A percentile compares a stretch with the other conserved stretches of the same genome.
phyloP scores from a whole-genome alignment of 2,113 vertebrate genomes.

The Gallinago paraguaiae region DNA sequence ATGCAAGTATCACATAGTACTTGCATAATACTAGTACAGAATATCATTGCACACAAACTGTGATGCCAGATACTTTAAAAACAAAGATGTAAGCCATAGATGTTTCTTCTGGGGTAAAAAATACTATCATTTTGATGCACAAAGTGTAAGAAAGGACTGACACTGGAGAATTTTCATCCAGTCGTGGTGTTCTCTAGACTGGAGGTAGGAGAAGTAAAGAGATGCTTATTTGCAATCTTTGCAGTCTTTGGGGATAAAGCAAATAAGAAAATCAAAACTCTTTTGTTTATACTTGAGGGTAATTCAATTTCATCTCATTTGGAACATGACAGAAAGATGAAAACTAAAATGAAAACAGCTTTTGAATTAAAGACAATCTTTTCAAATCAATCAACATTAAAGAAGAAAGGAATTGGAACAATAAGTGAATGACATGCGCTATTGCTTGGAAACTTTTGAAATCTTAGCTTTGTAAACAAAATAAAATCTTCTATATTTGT shows the following conservation, averaged over 20 bases:
- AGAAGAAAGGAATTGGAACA: conserved; percentile 68
- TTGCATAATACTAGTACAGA: too few species aligned
- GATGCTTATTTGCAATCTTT: conserved; percentile 23
- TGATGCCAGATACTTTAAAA: not conserved
- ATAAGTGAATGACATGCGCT: conserved; percentile 68
- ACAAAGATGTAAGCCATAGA: not conserved
- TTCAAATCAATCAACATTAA: conserved; percentile 75
- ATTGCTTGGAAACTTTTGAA: conserved; percentile 73
- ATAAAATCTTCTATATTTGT: conserved; percentile 57
- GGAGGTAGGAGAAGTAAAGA: conserved; percentile 29
- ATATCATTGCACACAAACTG: not conserved
- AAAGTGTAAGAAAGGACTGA: not conserved
- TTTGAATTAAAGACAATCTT: conserved; percentile 74
- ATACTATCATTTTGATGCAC: not conserved
- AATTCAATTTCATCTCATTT: conserved; percentile 76
- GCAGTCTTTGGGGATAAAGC: conserved; percentile 60
- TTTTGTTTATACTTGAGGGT: conserved; percentile 68
- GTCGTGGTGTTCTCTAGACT: not conserved
- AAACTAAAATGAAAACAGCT: conserved; percentile 76
- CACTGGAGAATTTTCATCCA: not conserved
- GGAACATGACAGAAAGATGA: conserved; percentile 73
- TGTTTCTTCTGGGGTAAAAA: not conserved
- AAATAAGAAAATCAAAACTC: conserved; percentile 66
- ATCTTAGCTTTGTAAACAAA: conserved; percentile 69
- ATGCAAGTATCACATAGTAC: not conserved